These are phyloP conservation scores for Elachura formosa DNA, from an alignment of 2,113 vertebrate genomes.

Conservation along the genomic window DNA sequence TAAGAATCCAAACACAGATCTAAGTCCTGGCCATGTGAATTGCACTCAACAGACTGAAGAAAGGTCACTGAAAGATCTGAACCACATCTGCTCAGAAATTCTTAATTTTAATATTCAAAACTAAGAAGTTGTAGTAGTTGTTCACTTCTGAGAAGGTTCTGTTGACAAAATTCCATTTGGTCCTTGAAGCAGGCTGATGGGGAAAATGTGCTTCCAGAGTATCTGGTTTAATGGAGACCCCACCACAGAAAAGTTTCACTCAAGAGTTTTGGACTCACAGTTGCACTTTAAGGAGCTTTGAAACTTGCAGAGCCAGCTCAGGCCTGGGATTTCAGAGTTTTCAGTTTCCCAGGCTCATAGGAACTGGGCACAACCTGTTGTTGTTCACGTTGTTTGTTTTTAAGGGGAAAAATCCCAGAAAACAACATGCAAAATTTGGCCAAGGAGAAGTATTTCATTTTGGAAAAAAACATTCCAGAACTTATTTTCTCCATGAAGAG, in stretches of 20 bases:
- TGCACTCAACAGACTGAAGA: background rate
- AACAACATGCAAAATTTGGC: background rate
- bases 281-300: background rate
- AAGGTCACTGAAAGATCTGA: background rate
- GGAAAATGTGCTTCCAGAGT: background rate
- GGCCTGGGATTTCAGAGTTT: background rate
- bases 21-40: background rate
- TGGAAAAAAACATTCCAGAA: background rate
- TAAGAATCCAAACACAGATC: background rate
- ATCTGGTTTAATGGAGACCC: background rate
- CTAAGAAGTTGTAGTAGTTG: background rate
- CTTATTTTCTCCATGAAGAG: background rate
- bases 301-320: background rate
- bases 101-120: background rate
- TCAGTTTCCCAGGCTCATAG: background rate
- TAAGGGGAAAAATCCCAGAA: rapidly evolving
- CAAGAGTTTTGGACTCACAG: background rate
- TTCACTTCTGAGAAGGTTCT: background rate
- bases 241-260: background rate
- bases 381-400: background rate
- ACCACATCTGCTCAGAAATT: background rate
- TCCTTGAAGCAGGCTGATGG: background rate
- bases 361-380: background rate
- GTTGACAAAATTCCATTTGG: background rate
- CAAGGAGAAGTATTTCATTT: background rate